Conservation (phyloP, 2,797 vertebrate genomes). For the Phoeniculus purpureus region DNA sequence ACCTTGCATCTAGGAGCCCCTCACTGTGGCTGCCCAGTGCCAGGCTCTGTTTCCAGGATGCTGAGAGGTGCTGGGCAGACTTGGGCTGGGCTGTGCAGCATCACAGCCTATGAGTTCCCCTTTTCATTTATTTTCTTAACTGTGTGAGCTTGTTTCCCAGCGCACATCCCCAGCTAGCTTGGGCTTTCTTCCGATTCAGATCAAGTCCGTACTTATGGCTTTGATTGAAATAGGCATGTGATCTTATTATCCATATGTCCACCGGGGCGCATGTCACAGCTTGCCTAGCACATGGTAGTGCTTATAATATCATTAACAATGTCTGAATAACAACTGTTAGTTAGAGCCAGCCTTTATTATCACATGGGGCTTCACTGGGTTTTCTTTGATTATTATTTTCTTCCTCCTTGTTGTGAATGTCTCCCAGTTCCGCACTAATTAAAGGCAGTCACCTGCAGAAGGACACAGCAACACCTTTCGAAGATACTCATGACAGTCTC, state of each 20-base stretch:
- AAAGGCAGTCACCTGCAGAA: background rate
- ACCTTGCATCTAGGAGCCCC: background rate
- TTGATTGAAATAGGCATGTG: conserved; percentile 65
- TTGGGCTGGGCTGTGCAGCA: background rate
- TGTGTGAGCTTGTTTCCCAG: background rate
- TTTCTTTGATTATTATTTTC: conserved; percentile 45
- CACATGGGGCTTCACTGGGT: conserved; percentile 1
- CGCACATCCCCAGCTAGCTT: background rate
- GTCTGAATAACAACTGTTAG: conserved; percentile 69
- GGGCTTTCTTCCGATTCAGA: conserved; percentile 51
- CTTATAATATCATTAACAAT: conserved; percentile 71
- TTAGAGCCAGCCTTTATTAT: conserved; percentile 55
- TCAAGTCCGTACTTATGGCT: conserved; percentile 50
- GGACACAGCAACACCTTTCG: background rate
- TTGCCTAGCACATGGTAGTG: conserved; percentile 71
- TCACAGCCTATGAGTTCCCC: background rate
- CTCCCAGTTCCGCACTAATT: background rate
- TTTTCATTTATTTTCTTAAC: background rate
- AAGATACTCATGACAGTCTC: background rate
- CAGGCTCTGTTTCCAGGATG: background rate
- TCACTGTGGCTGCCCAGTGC: accelerated
- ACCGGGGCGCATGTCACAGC: conserved; percentile 63
- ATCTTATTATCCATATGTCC: conserved; percentile 74
- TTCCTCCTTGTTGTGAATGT: background rate
- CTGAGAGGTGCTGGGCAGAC: background rate